These are phyloP conservation scores for Diadegma fenestrale DNA, from an alignment of 2,888 invertebrate species.

Conservation along the genomic window DNA sequence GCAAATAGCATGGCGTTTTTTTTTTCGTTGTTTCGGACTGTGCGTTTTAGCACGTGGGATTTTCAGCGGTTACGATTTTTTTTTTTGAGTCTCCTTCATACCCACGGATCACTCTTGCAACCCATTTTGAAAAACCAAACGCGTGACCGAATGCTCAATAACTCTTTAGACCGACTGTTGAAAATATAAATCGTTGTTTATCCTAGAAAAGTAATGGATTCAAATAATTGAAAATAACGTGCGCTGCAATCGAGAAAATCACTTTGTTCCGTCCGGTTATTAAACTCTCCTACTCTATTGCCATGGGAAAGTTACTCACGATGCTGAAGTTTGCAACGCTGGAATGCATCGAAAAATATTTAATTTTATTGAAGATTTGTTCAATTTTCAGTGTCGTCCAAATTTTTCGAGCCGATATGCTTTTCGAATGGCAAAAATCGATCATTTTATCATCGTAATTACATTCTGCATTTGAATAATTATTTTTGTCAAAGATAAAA, in stretches of 20 bases:
- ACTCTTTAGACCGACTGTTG: neutral
- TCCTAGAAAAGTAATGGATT: neutral
- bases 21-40: neutral
- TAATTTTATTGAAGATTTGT: too few relatives aligned
- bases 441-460: too few relatives aligned
- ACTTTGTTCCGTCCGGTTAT: neutral
- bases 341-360: too few relatives aligned
- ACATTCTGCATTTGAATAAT: too few relatives aligned
- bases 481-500: too few relatives aligned
- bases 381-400: too few relatives aligned
- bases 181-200: neutral
- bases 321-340: too few relatives aligned
- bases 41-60: neutral
- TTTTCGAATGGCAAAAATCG: too few relatives aligned
- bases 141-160: conserved; percentile 3
- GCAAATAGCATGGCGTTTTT: neutral
- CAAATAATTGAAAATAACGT: neutral
- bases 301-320: neutral
- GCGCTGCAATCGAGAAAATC: neutral
- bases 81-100: neutral
- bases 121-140: neutral
- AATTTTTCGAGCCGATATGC: too few relatives aligned
- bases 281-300: neutral
- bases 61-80: neutral
- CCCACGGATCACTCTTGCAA: neutral